phyloP scores from a whole-genome alignment of 2,797 vertebrate species.

The Sebastes nivosus region DNA sequence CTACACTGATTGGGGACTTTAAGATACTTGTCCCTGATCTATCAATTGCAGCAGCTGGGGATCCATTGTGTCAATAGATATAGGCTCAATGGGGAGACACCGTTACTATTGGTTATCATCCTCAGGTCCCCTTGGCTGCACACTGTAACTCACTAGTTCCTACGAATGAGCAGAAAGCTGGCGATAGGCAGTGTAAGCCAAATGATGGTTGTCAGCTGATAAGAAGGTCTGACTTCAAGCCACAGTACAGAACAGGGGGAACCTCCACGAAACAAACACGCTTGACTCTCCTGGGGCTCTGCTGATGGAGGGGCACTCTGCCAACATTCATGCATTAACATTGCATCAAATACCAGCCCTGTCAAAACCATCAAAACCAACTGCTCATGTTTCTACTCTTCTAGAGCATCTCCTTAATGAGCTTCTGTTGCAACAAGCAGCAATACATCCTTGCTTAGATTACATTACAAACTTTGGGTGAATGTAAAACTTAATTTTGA shows the following conservation, averaged over 20 bases:
- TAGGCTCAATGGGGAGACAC: neutral
- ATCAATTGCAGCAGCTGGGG: neutral
- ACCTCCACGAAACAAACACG: slow-evolving; percentile 4
- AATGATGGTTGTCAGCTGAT: slow-evolving; percentile 30
- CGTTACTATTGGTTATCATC: neutral
- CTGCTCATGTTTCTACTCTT: neutral
- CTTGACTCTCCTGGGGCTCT: slow-evolving; percentile 5
- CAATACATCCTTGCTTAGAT: neutral
- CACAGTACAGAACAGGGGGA: slow-evolving; percentile 6
- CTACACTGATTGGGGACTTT: neutral
- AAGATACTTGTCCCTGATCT: neutral
- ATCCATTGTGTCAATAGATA: neutral
- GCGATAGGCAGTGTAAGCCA: slow-evolving; percentile 23
- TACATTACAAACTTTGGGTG: neutral
- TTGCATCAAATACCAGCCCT: slow-evolving; percentile 26
- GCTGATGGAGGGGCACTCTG: slow-evolving; percentile 19
- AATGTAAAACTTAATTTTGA: slow-evolving; percentile 1
- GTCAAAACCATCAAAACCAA: slow-evolving; percentile 26
- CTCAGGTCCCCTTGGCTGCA: neutral
- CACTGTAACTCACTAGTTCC: slow-evolving; percentile 23
- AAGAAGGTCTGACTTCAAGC: slow-evolving; percentile 34
- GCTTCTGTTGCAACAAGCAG: neutral
- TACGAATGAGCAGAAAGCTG: slow-evolving; percentile 14
- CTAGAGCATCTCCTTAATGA: slow-evolving; percentile 16
- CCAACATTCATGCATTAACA: slow-evolving; percentile 15